phyloP scores from a whole-genome alignment of 2,888 invertebrate genomes.

The Caenorhabditis sp. region DNA sequence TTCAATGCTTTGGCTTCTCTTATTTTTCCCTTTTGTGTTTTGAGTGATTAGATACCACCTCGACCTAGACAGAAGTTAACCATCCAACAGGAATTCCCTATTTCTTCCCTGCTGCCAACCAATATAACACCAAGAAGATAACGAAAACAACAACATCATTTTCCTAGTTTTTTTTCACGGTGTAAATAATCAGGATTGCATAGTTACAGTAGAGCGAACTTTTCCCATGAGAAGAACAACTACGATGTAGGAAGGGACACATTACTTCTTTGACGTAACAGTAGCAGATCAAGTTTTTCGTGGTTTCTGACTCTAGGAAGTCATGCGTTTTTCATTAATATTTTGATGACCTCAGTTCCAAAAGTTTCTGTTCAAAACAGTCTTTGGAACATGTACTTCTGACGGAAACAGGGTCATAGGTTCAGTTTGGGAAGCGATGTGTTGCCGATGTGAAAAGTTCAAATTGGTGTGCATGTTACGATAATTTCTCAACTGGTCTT shows the following conservation, averaged over 20 bases:
- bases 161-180: not conserved
- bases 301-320: constrained; percentile 31
- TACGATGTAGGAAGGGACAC: constrained; percentile 12
- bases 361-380: not conserved
- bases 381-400: constrained; percentile 3
- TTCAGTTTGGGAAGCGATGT: not conserved
- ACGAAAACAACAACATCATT: constrained; percentile 14
- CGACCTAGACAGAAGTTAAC: constrained; percentile 22
- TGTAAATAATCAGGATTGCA: not conserved
- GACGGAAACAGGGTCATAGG: not conserved
- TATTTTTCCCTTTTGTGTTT: constrained; percentile 27
- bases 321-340: constrained; percentile 31
- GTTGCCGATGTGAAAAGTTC: not conserved
- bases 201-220: not conserved
- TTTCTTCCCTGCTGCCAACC: not conserved
- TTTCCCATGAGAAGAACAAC: not conserved
- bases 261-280: constrained; percentile 14
- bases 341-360: constrained; percentile 22
- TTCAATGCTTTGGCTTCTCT: constrained; percentile 24
- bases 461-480: not conserved
- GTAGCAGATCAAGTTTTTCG: constrained; percentile 26
- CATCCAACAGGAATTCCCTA: not conserved
- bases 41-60: constrained; percentile 20
- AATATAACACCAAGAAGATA: constrained; percentile 4
- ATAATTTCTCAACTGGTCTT: not conserved